Base-by-base conservation (phyloP, 2,797 vertebrate genomes). In the Eurystomus glaucurus region DNA sequence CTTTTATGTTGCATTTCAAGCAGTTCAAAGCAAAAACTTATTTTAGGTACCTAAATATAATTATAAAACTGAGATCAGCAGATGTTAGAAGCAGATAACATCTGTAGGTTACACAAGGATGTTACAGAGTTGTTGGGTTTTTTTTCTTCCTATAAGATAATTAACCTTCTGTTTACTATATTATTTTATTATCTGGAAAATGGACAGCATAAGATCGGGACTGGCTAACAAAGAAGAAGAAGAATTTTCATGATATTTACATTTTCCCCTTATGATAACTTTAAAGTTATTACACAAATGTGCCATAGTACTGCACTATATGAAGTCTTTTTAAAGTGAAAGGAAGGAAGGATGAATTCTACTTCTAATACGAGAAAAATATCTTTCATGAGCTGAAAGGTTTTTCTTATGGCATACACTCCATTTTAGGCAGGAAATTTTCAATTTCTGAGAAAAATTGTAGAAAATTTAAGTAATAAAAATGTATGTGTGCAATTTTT, bases 21-120 rank as follows among this genome's bases (percentile, higher is more conserved):
- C 2, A 81, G 84, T 81, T 84, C 83, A 93, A 86, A 94, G 45
- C 37, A 61, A 83, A 92, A 21, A 39, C 43, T 81, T 95, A 61
- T 55, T 96, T 96, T 92, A 86, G 25, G 23, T 54, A 68, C 20
- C 14, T 64, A 16, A 31, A 50, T 54, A 31, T 81, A 81, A 77
- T 83, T 76, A 51, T 48, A 69, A 90, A 88, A n/a, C 23, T 65
- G 29, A 74, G 48, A 82, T 90, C 35, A 62, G 55, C 22, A 72
- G 41, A 50, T 72, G 6, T 45, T 72, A 85, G 37, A 71, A 78
- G n/a, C 18, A 69, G 66, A 88, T 77, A 82, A 76, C 71, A 74
- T 70, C 51, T 70, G 35, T 35, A 88, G 51, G 15, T 35, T 76
- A 75, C n/a, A 58, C n/a, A 86, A 81, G 17, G 15, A 48, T 55